Evolutionary conservation across 2,113 vertebrate species (phyloP).

Genomic region (Ceyx melanurus): DNA sequence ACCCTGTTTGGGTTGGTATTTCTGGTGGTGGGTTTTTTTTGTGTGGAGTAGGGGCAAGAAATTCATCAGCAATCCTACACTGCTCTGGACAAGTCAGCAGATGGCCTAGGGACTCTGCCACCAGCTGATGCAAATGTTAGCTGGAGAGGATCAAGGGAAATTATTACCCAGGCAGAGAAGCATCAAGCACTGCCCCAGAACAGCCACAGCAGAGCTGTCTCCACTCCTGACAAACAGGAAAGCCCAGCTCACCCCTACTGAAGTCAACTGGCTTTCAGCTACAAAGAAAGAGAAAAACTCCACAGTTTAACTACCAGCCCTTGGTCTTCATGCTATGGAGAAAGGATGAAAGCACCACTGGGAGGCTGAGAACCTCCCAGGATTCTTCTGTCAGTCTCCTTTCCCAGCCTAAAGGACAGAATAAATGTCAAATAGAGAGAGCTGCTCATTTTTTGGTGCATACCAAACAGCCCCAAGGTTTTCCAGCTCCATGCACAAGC

Average conservation of each 20-base stretch:
- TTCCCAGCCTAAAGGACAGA: neutral
- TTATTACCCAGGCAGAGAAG: neutral
- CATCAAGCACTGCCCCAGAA: neutral
- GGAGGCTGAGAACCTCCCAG: neutral
- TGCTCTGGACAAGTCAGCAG: conserved; percentile 48
- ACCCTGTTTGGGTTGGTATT: conserved; percentile 18
- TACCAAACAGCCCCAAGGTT: neutral
- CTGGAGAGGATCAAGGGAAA: conserved; percentile 10
- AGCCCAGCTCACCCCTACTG: neutral
- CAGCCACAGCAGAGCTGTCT: neutral
- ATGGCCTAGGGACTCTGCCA: conserved; percentile 7
- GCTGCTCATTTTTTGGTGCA: neutral
- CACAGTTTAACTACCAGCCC: neutral
- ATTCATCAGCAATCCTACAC: conserved; percentile 44
- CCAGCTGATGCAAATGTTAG: neutral
- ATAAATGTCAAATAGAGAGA: neutral
- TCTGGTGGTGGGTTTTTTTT: neutral
- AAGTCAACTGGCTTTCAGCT: neutral
- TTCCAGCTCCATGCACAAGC: neutral
- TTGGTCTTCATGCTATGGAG: neutral
- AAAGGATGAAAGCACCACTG: neutral
- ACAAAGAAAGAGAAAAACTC: neutral
- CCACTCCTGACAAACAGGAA: neutral
- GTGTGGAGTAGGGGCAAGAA: conserved; percentile 7
- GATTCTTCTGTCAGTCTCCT: neutral